Evolutionary conservation across 2,888 invertebrate genomes (phyloP).

Genomic region (Tetropium fuscum): DNA sequence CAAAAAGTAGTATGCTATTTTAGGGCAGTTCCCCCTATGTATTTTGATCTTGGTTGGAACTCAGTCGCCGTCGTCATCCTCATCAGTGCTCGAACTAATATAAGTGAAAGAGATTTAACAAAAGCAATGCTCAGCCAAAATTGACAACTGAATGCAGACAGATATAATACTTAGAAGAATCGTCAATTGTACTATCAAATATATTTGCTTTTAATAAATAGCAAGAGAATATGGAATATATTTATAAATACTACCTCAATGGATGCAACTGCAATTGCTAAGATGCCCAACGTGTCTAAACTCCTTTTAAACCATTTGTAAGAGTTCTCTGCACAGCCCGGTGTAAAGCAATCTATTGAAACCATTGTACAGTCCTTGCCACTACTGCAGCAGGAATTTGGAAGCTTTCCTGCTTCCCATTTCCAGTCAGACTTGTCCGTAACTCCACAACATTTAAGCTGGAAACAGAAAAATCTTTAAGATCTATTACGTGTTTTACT

Average conservation of each 20-base stretch:
- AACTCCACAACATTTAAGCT: conserved; percentile 51
- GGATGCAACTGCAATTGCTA: conserved; percentile 75
- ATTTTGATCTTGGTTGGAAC: too few relatives aligned
- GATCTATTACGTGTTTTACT: too few relatives aligned
- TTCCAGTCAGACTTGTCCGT: conserved; percentile 46
- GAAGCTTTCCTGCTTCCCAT: conserved; percentile 42
- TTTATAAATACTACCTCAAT: conserved; percentile 70
- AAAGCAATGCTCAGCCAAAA: too few relatives aligned
- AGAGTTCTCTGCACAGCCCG: conserved; percentile 67
- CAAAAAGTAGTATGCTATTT: too few relatives aligned
- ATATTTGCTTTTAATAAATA: neutral
- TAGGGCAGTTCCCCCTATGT: too few relatives aligned
- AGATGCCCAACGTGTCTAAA: conserved; percentile 72
- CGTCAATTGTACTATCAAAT: neutral
- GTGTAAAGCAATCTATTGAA: conserved; percentile 56
- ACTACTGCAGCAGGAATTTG: conserved; percentile 43
- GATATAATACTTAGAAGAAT: too few relatives aligned
- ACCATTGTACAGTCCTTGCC: conserved; percentile 59
- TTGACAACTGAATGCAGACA: too few relatives aligned
- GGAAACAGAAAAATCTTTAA: conserved; percentile 18
- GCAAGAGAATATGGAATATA: neutral
- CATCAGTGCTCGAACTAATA: too few relatives aligned
- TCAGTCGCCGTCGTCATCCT: too few relatives aligned
- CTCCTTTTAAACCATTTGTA: conserved; percentile 65
- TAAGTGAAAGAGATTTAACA: too few relatives aligned